Base-by-base conservation (phyloP, 2,888 invertebrate genomes). In the Metalampra italica region DNA sequence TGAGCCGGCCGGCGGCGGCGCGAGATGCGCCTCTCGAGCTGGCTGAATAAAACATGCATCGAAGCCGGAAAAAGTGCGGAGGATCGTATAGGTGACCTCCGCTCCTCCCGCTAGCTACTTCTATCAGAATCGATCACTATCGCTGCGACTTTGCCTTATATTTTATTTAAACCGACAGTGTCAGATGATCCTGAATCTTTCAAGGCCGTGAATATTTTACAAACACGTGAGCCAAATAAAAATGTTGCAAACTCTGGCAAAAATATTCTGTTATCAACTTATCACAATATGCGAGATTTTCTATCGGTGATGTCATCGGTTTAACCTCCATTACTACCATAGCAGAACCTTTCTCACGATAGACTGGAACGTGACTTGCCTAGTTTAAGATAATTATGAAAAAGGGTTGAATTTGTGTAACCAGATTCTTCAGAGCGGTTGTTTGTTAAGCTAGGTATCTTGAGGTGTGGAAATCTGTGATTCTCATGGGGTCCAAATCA, bases 21-120 rank as follows among this genome's bases (percentile, higher is more conserved):
- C 55, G 22, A 22, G 22, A 22, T 22, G 22, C 5, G 22, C 22
- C 22, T 22, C 22, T 22, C 22, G 22, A 22, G 22, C 22, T 22
- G 22, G 22, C 60, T 77, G 72, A 76, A 77, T 78, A 75, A 78
- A 70, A 76, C 67, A 77, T 57, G 48, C 49, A 51, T 36, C 47
- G 29, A 29, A 44, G 39, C 14, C 43, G 37, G 43, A n/a, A 8
- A 48, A 30, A 34, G 30, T 32, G 22, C 48, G 40, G 47, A 50
- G 30, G 49, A 51, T 54, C 54, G 53, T 59, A n/a, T n/a, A 58
- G 57, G 58, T 65, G 56, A 64, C 64, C 58, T 55, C 51, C 52
- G 51, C 49, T 47, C 41, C 9, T 9, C 7, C 43, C 30, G n/a
- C 15, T 29, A 15, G 13, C 58, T 57, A 52, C 53, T 51, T 52